phyloP scores from a whole-genome alignment of 2,113 vertebrate genomes.

The Symphodus melops region DNA sequence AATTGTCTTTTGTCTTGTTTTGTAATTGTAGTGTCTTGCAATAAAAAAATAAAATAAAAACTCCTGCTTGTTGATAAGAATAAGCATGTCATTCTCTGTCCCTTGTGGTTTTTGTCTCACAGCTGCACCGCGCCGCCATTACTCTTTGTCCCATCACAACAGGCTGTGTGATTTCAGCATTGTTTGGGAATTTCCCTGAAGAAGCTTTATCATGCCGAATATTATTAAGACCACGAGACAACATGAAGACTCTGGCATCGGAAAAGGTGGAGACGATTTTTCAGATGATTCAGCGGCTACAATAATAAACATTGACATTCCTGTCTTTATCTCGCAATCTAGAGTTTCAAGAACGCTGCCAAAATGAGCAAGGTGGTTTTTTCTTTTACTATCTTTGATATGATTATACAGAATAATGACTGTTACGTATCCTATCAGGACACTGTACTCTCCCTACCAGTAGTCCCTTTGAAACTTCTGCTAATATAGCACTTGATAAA shows the following conservation, averaged over 20 bases:
- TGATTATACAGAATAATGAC: slow-evolving; percentile 32
- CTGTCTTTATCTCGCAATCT: slow-evolving; percentile 75
- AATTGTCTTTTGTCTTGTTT: too few species aligned
- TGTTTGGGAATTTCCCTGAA: slow-evolving; percentile 74
- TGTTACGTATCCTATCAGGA: slow-evolving; percentile 26
- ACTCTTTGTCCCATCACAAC: slow-evolving; percentile 45
- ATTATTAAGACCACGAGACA: slow-evolving; percentile 63
- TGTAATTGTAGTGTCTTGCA: too few species aligned
- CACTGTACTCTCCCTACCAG: not conserved
- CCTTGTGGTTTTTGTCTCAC: slow-evolving; percentile 40
- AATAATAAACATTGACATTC: slow-evolving; percentile 83
- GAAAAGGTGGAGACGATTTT: slow-evolving; percentile 68
- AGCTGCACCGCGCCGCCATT: slow-evolving; percentile 57
- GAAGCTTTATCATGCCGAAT: slow-evolving; percentile 59
- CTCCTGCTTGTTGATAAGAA: slow-evolving; percentile 28
- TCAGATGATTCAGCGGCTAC: slow-evolving; percentile 75
- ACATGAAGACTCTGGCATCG: slow-evolving; percentile 61
- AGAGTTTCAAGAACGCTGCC: slow-evolving; percentile 49
- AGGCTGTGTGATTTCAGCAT: slow-evolving; percentile 64
- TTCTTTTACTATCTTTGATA: slow-evolving; percentile 34
- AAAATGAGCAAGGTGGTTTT: slow-evolving; percentile 54
- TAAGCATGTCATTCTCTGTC: slow-evolving; percentile 47
- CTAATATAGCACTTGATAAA: not conserved
- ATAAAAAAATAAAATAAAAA: too few species aligned
- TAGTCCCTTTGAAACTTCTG: not conserved